Evolutionary conservation across 2,797 vertebrate genomes (phyloP), one percentile per base, ranked within the genome.

Genomic region (Eulemur mongoz): DNA sequence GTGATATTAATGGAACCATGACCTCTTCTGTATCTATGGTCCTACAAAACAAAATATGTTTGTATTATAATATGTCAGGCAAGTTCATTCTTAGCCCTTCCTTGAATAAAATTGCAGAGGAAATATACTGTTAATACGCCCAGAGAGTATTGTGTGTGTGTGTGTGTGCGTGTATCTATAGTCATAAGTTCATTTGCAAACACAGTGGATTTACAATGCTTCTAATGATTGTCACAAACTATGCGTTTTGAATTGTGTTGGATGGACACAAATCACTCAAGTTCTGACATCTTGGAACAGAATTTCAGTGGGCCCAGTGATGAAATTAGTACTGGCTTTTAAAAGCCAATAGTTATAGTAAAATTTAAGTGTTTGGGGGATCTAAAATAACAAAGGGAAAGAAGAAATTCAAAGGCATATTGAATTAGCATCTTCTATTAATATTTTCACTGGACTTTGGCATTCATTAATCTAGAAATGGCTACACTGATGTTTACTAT

Each of bases 141-240:
- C 99, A 99, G 98, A 97, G 99, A 99, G 98, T 98, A 98, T 98
- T 99, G 99, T 99, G 99, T 99, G 99, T 99, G 99, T 99, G 27
- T 43, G 4, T 32, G 70, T 81, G 57, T 35, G 32, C 59, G 7
- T 80, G 97, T 98, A 98, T 98, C 98, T 89, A 97, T 98, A 99
- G 98, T 97, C 97, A 97, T 97, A 95, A 95, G 98, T 98, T 98
- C 99, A 98, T 98, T 99, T 99, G 95, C 96, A 95, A 85, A 98
- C 98, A 98, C 98, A 97, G 98, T 98, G 97, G 98, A n/a, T n/a
- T 94, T 99, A 98, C 97, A 99, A 99, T 98, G 98, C 98, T 97
- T 98, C 97, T 97, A 87, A 93, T 98, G 99, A 99, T 98, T 99
- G 98, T 98, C 98, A 93, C 96, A 89, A 94, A 94, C 92, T 5